phyloP scores from a whole-genome alignment of 2,797 vertebrate species.

The Tragopan temminckii region DNA sequence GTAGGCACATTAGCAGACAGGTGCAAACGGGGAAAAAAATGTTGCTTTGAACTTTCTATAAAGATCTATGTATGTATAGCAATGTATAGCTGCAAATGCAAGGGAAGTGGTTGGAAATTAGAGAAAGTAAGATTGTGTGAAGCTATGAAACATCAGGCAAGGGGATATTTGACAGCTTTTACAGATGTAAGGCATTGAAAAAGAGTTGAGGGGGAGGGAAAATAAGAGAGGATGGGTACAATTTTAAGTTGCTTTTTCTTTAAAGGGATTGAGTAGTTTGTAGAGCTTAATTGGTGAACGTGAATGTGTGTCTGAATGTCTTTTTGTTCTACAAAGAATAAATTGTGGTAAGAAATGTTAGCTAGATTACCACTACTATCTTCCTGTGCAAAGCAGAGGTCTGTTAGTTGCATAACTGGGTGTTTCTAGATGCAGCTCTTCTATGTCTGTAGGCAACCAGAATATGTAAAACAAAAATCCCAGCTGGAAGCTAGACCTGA shows the following conservation, averaged over 20 bases:
- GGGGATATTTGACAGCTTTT: conserved; percentile 22
- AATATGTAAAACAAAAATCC: conserved; percentile 42
- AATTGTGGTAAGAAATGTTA: neutral
- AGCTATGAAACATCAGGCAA: conserved; percentile 1
- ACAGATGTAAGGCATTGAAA: neutral
- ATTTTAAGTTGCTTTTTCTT: neutral
- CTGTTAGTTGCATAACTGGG: conserved; percentile 5
- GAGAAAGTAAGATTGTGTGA: neutral
- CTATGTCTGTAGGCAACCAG: conserved; percentile 31
- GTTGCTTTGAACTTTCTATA: neutral
- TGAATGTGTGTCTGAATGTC: neutral
- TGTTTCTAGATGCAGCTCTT: conserved; percentile 32
- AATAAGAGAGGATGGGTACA: neutral
- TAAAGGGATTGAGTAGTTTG: neutral
- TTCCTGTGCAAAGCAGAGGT: neutral
- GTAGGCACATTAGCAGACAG: neutral
- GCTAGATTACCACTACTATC: neutral
- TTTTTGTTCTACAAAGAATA: neutral
- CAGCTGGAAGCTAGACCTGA: conserved; percentile 8
- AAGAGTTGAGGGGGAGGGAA: neutral
- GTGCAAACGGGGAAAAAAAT: neutral
- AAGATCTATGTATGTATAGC: neutral
- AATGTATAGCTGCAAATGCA: neutral
- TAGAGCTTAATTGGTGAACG: neutral
- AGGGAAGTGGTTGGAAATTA: neutral